phyloP scores from a whole-genome alignment of 2,797 vertebrate genomes.

The Limosa lapponica region DNA sequence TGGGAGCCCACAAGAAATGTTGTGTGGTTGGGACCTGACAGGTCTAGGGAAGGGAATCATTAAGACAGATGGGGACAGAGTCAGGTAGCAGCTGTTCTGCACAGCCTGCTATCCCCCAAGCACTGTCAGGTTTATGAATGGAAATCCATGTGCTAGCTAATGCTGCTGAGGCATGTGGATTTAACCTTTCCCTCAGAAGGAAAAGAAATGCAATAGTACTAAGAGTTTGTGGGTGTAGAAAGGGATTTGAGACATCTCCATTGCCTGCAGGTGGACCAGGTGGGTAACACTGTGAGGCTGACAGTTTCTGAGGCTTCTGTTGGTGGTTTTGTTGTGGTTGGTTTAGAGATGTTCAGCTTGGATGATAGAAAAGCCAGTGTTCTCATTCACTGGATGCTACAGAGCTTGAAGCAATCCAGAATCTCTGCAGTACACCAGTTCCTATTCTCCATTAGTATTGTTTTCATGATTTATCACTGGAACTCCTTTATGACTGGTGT shows the following conservation, averaged over 20 bases:
- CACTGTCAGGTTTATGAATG: not conserved
- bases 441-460: not conserved
- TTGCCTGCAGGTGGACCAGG: not conserved
- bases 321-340: not conserved
- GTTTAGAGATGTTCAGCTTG: not conserved
- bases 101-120: not conserved
- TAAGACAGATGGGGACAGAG: not conserved
- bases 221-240: not conserved
- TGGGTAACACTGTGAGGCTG: not conserved
- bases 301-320: not conserved
- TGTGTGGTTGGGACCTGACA: not conserved
- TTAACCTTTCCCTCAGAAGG: not conserved
- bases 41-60: not conserved
- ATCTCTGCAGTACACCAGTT: not conserved
- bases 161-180: not conserved
- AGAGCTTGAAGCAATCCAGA: not conserved
- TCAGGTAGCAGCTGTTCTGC: not conserved
- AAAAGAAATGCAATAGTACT: not conserved
- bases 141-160: not conserved
- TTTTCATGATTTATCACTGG: not conserved
- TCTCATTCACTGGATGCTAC: not conserved
- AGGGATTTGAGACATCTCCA: not conserved
- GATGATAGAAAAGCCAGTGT: not conserved
- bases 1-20: not conserved
- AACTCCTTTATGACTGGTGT: not conserved